phyloP scores from a whole-genome alignment of 2,797 vertebrate genomes.

The Amazona finschi region DNA sequence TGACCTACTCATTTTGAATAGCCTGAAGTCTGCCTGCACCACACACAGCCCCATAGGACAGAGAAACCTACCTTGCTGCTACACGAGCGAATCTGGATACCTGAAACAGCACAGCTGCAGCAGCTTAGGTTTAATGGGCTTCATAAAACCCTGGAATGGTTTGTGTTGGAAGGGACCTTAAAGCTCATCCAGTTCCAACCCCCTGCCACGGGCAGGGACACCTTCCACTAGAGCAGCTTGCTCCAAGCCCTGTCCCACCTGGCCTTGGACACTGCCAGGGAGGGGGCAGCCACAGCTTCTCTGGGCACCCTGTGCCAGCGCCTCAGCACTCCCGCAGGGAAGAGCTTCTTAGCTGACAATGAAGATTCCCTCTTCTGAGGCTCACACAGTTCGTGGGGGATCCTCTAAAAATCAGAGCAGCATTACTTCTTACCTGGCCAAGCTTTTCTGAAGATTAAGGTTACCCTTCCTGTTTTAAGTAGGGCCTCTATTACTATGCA shows the following conservation, averaged over 20 bases:
- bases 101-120: background rate
- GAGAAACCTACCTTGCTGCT: background rate
- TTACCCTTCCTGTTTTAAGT: background rate
- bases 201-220: background rate
- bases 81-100: background rate
- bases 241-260: background rate
- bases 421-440: background rate
- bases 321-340: background rate
- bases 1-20: background rate
- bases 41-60: fast-evolving
- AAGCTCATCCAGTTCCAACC: background rate
- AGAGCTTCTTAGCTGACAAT: background rate
- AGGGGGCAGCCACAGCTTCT: background rate
- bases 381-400: background rate
- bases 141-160: background rate
- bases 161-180: background rate
- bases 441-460: background rate
- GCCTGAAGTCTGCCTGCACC: background rate
- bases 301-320: background rate
- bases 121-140: background rate
- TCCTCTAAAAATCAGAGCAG: background rate
- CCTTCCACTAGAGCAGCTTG: background rate
- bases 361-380: background rate
- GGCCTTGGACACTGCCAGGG: background rate
- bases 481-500: background rate